These are phyloP conservation scores for Sarotherodon lohbergeri DNA, from an alignment of 2,113 vertebrate genomes.

Conservation along the genomic window DNA sequence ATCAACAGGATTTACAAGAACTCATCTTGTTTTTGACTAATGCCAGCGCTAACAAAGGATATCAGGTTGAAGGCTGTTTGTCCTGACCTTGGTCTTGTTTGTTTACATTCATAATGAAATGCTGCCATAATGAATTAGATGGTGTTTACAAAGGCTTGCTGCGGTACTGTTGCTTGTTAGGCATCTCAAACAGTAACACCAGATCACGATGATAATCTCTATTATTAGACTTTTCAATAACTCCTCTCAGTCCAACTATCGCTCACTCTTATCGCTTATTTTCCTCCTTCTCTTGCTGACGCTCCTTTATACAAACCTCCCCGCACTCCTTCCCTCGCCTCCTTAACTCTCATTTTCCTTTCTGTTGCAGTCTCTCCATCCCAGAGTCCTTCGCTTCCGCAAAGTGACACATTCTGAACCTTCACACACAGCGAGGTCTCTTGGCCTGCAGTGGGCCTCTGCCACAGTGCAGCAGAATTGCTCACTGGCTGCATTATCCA, in stretches of 20 bases:
- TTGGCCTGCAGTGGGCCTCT: constrained; percentile 29
- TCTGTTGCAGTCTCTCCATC: not conserved
- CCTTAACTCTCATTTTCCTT: not conserved
- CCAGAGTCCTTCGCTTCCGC: not conserved
- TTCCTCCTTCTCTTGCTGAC: not conserved
- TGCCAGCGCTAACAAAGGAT: not conserved
- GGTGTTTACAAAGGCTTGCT: not conserved
- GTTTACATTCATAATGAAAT: not conserved
- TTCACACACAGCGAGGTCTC: not conserved
- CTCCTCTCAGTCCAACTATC: not conserved
- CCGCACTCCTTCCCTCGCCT: not conserved
- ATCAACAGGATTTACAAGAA: not conserved
- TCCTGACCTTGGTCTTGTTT: constrained; percentile 5
- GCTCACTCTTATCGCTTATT: not conserved
- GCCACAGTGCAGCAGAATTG: constrained; percentile 29
- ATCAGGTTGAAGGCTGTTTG: not conserved
- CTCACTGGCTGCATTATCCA: constrained; percentile 60
- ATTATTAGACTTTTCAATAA: not conserved
- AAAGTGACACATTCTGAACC: constrained; percentile 23
- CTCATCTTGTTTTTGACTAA: not conserved
- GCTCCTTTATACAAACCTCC: not conserved
- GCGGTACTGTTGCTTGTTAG: not conserved
- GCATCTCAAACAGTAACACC: not conserved
- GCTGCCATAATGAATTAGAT: not conserved
- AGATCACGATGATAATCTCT: not conserved